phyloP scores from a whole-genome alignment of 2,113 vertebrate species.

The Steatornis caripensis region DNA sequence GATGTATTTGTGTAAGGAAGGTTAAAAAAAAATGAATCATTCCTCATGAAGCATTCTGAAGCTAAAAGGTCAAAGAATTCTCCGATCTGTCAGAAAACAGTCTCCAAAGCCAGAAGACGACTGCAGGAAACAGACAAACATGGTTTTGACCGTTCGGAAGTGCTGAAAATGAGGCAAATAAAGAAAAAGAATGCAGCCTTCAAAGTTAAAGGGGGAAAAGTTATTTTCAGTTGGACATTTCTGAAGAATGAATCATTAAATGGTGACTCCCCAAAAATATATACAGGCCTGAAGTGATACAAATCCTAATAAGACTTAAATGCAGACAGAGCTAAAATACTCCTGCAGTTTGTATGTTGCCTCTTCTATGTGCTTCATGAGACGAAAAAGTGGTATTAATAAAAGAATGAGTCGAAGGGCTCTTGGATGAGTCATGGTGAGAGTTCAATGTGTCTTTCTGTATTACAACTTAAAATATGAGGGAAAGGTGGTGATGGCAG shows the following conservation, averaged over 20 bases:
- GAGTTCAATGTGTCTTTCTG: not conserved
- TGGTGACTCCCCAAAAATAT: not conserved
- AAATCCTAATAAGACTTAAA: not conserved
- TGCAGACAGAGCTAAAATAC: not conserved
- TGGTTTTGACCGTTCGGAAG: not conserved
- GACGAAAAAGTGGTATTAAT: not conserved
- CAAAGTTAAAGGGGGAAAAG: not conserved
- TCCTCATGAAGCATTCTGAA: not conserved
- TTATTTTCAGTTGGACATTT: not conserved
- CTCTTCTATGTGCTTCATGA: not conserved
- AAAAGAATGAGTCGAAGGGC: not conserved
- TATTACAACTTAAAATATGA: not conserved
- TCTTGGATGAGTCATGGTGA: not conserved
- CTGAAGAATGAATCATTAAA: not conserved
- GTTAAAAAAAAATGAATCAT: not conserved
- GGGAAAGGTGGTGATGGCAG: not conserved
- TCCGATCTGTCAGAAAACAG: not conserved
- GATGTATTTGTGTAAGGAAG: not conserved
- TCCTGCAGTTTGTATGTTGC: not conserved
- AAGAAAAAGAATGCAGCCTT: not conserved
- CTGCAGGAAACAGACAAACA: not conserved
- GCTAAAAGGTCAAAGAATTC: not conserved
- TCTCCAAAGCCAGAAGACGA: not conserved
- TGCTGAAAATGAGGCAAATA: not conserved
- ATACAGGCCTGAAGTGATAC: not conserved